Base-by-base conservation (phyloP, 2,888 invertebrate genomes). In the Patella caerulea region DNA sequence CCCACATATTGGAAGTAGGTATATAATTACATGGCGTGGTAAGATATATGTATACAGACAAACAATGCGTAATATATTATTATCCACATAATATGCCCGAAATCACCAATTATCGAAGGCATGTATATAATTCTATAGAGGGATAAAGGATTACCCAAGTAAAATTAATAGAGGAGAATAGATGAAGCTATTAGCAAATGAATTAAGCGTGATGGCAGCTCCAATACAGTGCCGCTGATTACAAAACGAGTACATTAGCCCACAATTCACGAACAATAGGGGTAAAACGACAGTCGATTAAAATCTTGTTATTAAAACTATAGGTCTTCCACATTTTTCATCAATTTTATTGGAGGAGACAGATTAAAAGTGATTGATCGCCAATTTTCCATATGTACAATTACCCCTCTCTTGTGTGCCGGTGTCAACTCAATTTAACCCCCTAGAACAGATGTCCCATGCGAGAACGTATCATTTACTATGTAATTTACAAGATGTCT, bases 401-500 rank as follows among this genome's bases (percentile, higher is more conserved):
- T 65, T 65, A 65, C 24, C 65, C 19, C 65, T 65, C 65, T 24
- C 65, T 65, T 24, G 65, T 24, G 65, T 65, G 65, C 12, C 65
- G 65, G 65, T 65, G 65, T 65, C 65, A 65, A 65, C 24, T 19
- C 65, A 19, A 65, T 65, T 65, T 65, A 65, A 65, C 65, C 65
- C 65, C 65, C 65, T 24, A 24, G 19, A 24, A 19, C 65, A 65
- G 65, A 65, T 65, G 65, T 65, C 65, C 65, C 65, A 24, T 24
- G 19, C 9, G 65, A 65, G 65, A 19, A 12, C 19, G 24, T 19
- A 65, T 65, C 19, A 65, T 24, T 65, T 65, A 65, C 65, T 65
- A 45, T 45, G 45, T 45, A 45, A 45, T 45, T 45, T 45, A 45
- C 45, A 45, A 45, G 45, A 45, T 45, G 45, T 45, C 45, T 45